phyloP scores from a whole-genome alignment of 1,140 invertebrate species.

The Tetragonula clypearis region DNA sequence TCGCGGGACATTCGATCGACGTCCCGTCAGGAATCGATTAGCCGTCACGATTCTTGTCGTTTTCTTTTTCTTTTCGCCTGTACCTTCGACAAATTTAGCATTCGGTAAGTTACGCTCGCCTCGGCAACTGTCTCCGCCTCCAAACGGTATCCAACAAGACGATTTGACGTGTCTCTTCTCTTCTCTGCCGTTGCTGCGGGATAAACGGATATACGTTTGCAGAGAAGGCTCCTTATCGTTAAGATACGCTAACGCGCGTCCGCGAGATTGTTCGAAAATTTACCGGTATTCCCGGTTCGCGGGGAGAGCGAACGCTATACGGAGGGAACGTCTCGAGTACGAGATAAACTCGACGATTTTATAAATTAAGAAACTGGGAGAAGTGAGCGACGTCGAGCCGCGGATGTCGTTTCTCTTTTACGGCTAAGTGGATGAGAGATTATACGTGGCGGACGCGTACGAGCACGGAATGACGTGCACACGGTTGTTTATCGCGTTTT shows the following conservation, averaged over 20 bases:
- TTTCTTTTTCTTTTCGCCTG: neutral
- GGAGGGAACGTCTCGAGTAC: neutral
- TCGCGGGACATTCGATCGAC: neutral
- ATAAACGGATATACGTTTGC: neutral
- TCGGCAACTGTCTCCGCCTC: neutral
- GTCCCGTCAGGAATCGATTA: slow-evolving; percentile 39
- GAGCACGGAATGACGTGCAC: no score
- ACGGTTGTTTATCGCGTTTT: no score
- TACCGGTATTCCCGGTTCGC: neutral
- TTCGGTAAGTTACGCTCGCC: slow-evolving; percentile 14
- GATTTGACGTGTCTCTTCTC: neutral
- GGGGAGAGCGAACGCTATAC: neutral
- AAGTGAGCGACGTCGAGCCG: neutral
- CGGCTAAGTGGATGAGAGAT: neutral
- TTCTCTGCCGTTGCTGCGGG: neutral
- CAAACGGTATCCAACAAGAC: neutral
- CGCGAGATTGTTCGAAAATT: neutral
- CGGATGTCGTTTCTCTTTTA: neutral
- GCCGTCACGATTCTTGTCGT: neutral
- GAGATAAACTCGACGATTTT: neutral
- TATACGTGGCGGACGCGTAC: no score
- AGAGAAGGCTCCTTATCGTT: slow-evolving; percentile 20
- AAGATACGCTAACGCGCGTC: slow-evolving; percentile 19
- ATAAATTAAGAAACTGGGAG: slow-evolving; percentile 2
- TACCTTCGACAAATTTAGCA: slow-evolving; percentile 14